Conservation (phyloP, 2,113 vertebrate genomes). For the Hymenochirus boettgeri region DNA sequence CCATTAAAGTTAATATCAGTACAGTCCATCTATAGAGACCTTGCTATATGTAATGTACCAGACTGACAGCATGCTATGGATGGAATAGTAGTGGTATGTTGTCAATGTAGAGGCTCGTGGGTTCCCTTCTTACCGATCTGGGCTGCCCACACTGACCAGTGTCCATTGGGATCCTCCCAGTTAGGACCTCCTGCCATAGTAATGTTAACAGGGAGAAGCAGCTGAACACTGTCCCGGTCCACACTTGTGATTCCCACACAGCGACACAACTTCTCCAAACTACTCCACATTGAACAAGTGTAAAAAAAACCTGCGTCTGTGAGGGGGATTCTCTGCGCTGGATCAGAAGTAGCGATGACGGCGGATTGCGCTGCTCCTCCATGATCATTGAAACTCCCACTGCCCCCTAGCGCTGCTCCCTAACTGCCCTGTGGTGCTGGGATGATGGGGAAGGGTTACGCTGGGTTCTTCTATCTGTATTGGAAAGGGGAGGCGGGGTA, state of each 20-base stretch:
- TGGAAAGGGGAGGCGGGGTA: slow-evolving; percentile 39
- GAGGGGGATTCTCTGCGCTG: not conserved
- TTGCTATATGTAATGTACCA: too few species aligned
- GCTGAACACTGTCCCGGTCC: not conserved
- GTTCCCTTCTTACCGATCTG: slow-evolving; percentile 66
- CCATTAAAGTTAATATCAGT: too few species aligned
- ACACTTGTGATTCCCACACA: not conserved
- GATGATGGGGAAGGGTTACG: not conserved
- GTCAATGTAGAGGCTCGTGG: too few species aligned
- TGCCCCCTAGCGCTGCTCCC: not conserved
- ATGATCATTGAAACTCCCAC: slow-evolving; percentile 43
- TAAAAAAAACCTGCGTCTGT: slow-evolving; percentile 4
- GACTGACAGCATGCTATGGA: too few species aligned
- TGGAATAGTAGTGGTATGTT: too few species aligned
- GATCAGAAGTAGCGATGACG: slow-evolving; percentile 15
- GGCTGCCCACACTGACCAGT: slow-evolving; percentile 64
- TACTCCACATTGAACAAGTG: slow-evolving; percentile 48
- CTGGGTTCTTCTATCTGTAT: slow-evolving; percentile 38
- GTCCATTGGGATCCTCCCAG: slow-evolving; percentile 51
- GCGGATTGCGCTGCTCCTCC: slow-evolving; percentile 43
- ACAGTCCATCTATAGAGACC: too few species aligned
- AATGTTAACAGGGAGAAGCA: slow-evolving; percentile 17
- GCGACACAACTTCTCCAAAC: slow-evolving; percentile 12
- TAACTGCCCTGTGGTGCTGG: too few species aligned
- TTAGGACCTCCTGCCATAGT: slow-evolving; percentile 57